phyloP scores from a whole-genome alignment of 2,797 vertebrate genomes.

The Moxostoma hubbsi region DNA sequence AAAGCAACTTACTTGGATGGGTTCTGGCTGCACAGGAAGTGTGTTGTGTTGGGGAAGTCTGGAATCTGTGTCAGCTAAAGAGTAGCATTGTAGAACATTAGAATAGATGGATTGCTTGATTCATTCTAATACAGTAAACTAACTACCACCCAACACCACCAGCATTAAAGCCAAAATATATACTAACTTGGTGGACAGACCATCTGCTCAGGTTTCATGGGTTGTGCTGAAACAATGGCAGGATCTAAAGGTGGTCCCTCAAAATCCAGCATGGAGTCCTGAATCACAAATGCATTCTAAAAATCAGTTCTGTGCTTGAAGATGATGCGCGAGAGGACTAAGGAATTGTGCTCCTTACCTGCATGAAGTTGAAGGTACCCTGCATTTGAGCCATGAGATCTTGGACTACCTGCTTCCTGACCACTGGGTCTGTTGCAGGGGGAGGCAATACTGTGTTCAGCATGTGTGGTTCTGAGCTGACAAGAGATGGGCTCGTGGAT shows the following conservation, averaged over 20 bases:
- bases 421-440: slow-evolving; percentile 86
- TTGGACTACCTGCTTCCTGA: slow-evolving; percentile 93
- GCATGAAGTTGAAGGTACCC: slow-evolving; percentile 98
- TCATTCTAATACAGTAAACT: neutral
- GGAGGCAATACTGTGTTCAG: slow-evolving; percentile 72
- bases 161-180: no score
- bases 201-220: slow-evolving; percentile 94
- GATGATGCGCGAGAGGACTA: neutral
- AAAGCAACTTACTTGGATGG: slow-evolving; percentile 83
- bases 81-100: neutral
- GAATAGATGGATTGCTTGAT: no score
- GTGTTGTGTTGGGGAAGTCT: slow-evolving; percentile 86
- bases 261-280: slow-evolving; percentile 99
- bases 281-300: neutral
- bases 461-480: slow-evolving; percentile 50
- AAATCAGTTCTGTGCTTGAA: neutral
- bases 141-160: neutral
- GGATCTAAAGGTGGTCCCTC: slow-evolving; percentile 95
- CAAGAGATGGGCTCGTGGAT: slow-evolving; percentile 48
- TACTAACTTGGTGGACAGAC: slow-evolving; percentile 83
- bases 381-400: slow-evolving; percentile 99
- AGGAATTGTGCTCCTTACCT: slow-evolving; percentile 76
- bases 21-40: slow-evolving; percentile 87
- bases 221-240: slow-evolving; percentile 96
- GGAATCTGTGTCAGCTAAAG: slow-evolving; percentile 85